Evolutionary conservation across 2,797 vertebrate species (phyloP).

Genomic region (Chromis chromis): DNA sequence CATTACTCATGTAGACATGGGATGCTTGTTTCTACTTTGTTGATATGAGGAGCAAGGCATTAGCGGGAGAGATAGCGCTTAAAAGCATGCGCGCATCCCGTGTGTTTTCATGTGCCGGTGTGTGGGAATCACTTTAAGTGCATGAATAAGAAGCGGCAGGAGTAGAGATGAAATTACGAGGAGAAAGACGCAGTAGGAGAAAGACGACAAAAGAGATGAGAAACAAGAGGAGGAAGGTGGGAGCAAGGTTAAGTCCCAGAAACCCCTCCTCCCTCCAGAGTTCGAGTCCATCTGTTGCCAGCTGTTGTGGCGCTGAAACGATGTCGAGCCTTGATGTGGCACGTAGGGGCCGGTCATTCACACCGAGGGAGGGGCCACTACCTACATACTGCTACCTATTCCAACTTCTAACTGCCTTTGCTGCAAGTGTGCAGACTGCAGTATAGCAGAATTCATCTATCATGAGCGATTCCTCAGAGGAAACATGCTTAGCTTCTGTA

Average conservation of each 20-base stretch:
- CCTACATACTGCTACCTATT: not conserved
- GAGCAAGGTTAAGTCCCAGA: slow-evolving; percentile 74
- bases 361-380: slow-evolving; percentile 35
- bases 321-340: slow-evolving; percentile 60
- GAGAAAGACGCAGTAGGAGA: slow-evolving; percentile 16
- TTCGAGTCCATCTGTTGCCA: slow-evolving; percentile 77
- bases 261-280: slow-evolving; percentile 48
- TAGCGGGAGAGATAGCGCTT: slow-evolving; percentile 29
- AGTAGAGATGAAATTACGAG: slow-evolving; percentile 22
- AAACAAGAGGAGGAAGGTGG: slow-evolving; percentile 49
- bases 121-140: slow-evolving; percentile 46
- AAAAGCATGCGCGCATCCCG: slow-evolving; percentile 47
- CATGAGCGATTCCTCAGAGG: slow-evolving; percentile 18
- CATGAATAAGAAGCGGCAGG: slow-evolving; percentile 17
- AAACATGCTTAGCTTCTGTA: slow-evolving; percentile 21
- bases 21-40: slow-evolving; percentile 51
- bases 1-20: slow-evolving; percentile 49
- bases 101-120: slow-evolving; percentile 24
- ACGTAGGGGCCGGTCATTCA: slow-evolving; percentile 51
- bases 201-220: slow-evolving; percentile 33
- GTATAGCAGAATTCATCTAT: slow-evolving; percentile 26
- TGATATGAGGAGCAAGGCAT: slow-evolving; percentile 45
- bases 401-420: slow-evolving; percentile 6
- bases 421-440: not conserved
- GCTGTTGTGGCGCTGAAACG: slow-evolving; percentile 64